These are phyloP conservation scores for Hippocampus barbouri DNA, from an alignment of 2,113 vertebrate species.

Conservation along the genomic window DNA sequence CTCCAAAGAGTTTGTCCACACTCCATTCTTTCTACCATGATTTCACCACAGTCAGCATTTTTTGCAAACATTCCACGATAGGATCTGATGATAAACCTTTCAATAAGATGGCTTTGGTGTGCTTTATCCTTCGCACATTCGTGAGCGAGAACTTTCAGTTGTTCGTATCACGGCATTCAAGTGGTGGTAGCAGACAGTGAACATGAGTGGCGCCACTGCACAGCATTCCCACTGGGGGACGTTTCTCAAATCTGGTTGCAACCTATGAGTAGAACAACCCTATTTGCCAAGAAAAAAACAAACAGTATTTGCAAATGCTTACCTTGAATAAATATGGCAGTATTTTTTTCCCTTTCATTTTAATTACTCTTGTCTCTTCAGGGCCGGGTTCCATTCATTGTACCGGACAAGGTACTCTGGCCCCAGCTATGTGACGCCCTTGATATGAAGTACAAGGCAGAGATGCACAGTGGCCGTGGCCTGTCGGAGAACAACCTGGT, in stretches of 20 bases:
- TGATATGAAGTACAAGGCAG: constrained; percentile 92
- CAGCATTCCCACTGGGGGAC: no score
- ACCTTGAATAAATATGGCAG: not conserved
- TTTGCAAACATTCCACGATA: no score
- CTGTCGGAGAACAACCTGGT: constrained; percentile 88
- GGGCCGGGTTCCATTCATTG: constrained; percentile 89
- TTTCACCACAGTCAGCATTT: no score
- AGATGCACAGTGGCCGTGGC: constrained; percentile 86
- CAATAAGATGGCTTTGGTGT: no score
- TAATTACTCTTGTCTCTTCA: constrained; percentile 26
- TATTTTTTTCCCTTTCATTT: not conserved
- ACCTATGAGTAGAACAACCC: not conserved
- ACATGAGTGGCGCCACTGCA: not conserved
- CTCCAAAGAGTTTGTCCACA: no score
- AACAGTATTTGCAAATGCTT: not conserved
- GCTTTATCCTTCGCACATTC: no score
- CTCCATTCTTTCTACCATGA: no score
- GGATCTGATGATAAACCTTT: no score
- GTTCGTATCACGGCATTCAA: no score
- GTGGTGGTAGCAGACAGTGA: not conserved
- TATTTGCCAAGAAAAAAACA: not conserved
- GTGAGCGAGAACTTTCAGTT: no score
- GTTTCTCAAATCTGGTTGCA: not conserved
- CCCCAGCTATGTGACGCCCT: constrained; percentile 86
- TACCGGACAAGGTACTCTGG: constrained; percentile 89